Percentiles rank a stretch among this genome's conserved stretches.
Evolutionary conservation across 2,113 vertebrate genomes (phyloP).

Genomic region (Nymphicus hollandicus): DNA sequence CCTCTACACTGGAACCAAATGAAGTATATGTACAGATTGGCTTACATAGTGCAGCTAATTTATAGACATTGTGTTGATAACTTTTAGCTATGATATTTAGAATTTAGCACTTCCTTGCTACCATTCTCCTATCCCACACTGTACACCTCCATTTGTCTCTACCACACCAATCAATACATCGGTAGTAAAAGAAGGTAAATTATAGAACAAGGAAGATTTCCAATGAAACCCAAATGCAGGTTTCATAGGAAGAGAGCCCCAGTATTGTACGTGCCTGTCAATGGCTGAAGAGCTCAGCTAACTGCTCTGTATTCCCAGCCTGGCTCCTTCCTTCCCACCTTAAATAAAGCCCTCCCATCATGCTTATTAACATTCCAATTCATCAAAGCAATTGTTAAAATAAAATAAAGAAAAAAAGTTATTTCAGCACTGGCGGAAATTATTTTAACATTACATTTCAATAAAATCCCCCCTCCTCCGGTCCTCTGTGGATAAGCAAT

Average conservation of each 20-base stretch:
- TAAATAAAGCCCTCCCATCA: constrained; percentile 49
- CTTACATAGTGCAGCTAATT: background rate
- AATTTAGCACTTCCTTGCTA: background rate
- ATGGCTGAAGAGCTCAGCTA: background rate
- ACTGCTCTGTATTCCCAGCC: background rate
- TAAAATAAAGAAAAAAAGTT: background rate
- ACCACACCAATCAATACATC: rapidly evolving
- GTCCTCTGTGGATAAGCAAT: constrained; percentile 92
- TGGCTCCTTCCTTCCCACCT: background rate
- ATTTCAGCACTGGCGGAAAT: constrained; percentile 40
- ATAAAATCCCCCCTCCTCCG: constrained; percentile 77
- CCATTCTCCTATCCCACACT: rapidly evolving
- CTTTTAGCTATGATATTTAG: background rate
- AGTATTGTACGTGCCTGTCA: background rate
- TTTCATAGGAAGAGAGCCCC: background rate
- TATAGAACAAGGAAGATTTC: background rate
- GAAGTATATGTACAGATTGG: background rate
- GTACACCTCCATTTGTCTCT: background rate
- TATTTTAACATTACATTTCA: constrained; percentile 86
- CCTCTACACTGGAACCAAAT: background rate
- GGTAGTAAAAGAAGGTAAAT: background rate
- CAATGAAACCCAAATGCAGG: background rate
- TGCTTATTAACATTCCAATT: constrained; percentile 56
- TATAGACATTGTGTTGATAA: background rate
- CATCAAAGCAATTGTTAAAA: constrained; percentile 53